Evolutionary conservation across 2,888 invertebrate genomes (phyloP).

Genomic region (Acanthosepion esculentum): DNA sequence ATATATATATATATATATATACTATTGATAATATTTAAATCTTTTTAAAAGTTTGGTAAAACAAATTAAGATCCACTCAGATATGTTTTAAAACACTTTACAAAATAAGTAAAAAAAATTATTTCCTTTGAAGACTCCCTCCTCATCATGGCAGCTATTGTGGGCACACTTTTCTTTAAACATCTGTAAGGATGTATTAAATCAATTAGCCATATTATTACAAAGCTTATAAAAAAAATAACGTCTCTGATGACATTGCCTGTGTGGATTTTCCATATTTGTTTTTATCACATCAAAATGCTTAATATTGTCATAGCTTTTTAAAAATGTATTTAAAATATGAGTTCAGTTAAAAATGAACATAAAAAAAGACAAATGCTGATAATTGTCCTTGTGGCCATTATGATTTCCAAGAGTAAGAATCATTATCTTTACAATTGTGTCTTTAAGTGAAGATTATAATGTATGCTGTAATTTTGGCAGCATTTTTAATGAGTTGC

Average conservation of each 20-base stretch:
- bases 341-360: background rate
- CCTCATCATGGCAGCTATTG: no score
- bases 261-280: background rate
- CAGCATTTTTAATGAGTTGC: background rate
- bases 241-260: background rate
- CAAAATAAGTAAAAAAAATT: no score
- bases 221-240: no score
- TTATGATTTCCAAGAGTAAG: background rate
- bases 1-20: background rate
- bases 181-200: no score
- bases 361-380: no score
- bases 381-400: background rate
- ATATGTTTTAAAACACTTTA: no score
- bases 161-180: no score
- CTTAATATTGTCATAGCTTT: background rate
- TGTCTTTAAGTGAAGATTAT: constrained; percentile 1
- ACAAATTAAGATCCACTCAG: no score
- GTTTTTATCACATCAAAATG: background rate
- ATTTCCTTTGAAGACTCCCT: no score
- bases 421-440: background rate
- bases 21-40: background rate
- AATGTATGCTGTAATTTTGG: background rate
- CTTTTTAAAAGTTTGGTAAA: background rate
- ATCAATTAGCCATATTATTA: no score
- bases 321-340: background rate